phyloP scores from a whole-genome alignment of 1,140 invertebrate species.

The Drosophila bocqueti region DNA sequence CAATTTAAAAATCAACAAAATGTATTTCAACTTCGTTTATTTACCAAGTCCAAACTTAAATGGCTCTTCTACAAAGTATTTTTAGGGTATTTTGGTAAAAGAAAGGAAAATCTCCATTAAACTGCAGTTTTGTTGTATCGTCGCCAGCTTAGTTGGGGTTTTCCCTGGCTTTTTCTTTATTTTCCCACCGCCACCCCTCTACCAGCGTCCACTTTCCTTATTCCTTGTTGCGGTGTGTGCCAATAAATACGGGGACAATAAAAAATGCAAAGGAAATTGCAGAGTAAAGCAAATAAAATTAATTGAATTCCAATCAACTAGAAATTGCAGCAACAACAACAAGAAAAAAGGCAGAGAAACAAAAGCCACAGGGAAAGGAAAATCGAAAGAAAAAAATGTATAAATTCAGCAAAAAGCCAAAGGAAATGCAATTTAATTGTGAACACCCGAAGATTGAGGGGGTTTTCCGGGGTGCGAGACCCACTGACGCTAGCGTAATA shows the following conservation, averaged over 20 bases:
- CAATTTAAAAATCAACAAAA: background rate
- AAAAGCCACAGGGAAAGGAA: conserved; percentile 58
- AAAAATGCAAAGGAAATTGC: conserved; percentile 82
- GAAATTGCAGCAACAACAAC: conserved; percentile 70
- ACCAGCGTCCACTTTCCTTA: conserved; percentile 3
- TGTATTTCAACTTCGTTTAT: background rate
- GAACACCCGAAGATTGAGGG: conserved; percentile 24
- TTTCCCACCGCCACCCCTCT: conserved; percentile 7
- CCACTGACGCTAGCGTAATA: conserved; percentile 62
- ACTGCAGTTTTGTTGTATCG: conserved; percentile 57
- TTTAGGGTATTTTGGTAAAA: conserved; percentile 20
- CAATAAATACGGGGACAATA: conserved; percentile 78
- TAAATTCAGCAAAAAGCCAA: conserved; percentile 70
- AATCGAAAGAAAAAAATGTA: conserved; percentile 48
- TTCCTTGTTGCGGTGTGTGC: conserved; percentile 59
- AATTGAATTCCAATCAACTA: conserved; percentile 84
- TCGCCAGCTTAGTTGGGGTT: conserved; percentile 50
- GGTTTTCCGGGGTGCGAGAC: conserved; percentile 28
- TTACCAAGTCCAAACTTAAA: background rate
- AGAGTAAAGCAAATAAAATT: conserved; percentile 84
- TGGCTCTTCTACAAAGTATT: background rate
- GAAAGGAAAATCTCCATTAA: conserved; percentile 61
- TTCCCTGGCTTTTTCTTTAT: conserved; percentile 28
- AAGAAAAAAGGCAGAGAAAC: conserved; percentile 48
- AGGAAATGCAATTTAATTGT: conserved; percentile 73